Base-by-base conservation (phyloP, 2,113 vertebrate genomes). In the Prunella fulvescens region DNA sequence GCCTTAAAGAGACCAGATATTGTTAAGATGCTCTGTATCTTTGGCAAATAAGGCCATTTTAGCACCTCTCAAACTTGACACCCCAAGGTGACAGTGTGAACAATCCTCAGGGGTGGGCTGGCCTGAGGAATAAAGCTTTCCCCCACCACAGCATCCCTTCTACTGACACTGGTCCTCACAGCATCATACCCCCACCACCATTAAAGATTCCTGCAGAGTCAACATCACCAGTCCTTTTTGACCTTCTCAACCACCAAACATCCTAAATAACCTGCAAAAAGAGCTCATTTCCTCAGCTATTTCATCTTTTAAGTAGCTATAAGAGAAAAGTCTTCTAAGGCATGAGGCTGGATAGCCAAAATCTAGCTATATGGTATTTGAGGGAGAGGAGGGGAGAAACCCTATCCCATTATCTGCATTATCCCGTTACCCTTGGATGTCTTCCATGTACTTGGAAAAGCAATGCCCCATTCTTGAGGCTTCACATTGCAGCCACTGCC, bases 401-500 rank as follows among this genome's bases (percentile, higher is more conserved):
- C 95, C 95, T 97, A 80, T 90, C 87, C 87, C 92, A 93, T 96
- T 97, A 96, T 88, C 95, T 93, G 94, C 94, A 95, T 93, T 96
- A 96, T 94, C 76, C 88, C 0, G 51, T 94, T 95, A 94, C 88
- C 92, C 71, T 97, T 96, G 96, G 96, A 97, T 71, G 96, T 37
- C 95, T 94, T 96, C 96, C 96, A 96, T 48, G 94, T 93, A 96
- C 96, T 96, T 95, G 93, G 93, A 86, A 80, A 88, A 97, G 76
- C 92, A 96, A 57, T 90, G 94, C 74, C 94, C 93, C 93, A 88
- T 69, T 90, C 93, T 94, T 93, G 85, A 96, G 90, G 95, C 95
- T 95, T 96, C 90, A 87, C 92, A 72, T 92, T 96, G 95, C 95
- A 97, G 94, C 93, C 95, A 91, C 93, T 88, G 85, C 76, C 90